phyloP scores from a whole-genome alignment of 1,140 invertebrate genomes.

The Aporrectodea caliginosa region DNA sequence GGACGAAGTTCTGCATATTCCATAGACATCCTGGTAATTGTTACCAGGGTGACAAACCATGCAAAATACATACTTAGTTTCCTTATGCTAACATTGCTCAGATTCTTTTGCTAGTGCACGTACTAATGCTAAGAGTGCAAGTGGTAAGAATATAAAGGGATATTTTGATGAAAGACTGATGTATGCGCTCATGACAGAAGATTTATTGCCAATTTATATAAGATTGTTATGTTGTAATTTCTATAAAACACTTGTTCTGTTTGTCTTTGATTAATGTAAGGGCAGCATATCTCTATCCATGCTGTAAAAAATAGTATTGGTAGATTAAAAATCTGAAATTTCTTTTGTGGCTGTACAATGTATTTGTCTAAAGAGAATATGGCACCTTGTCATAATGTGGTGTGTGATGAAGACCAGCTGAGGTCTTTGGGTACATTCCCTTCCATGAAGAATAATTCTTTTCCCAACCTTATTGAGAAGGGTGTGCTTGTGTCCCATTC shows the following conservation, averaged over 20 bases:
- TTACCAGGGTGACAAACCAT: neutral
- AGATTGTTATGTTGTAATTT: too few species aligned
- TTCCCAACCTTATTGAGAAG: neutral
- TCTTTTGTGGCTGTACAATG: neutral
- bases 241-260: too few species aligned
- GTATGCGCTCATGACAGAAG: too few species aligned
- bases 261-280: too few species aligned
- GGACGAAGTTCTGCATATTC: neutral
- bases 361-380: neutral
- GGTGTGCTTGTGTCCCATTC: neutral
- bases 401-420: neutral
- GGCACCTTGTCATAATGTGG: neutral
- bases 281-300: too few species aligned
- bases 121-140: too few species aligned
- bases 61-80: neutral
- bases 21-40: neutral
- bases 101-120: too few species aligned
- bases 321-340: neutral
- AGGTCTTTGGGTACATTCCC: neutral
- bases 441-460: neutral
- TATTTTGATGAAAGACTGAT: too few species aligned
- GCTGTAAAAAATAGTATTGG: too few species aligned
- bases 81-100: too few species aligned
- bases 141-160: too few species aligned
- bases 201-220: too few species aligned